Base-by-base conservation (phyloP, 1,140 invertebrate species). In the Drosophila nasuta region DNA sequence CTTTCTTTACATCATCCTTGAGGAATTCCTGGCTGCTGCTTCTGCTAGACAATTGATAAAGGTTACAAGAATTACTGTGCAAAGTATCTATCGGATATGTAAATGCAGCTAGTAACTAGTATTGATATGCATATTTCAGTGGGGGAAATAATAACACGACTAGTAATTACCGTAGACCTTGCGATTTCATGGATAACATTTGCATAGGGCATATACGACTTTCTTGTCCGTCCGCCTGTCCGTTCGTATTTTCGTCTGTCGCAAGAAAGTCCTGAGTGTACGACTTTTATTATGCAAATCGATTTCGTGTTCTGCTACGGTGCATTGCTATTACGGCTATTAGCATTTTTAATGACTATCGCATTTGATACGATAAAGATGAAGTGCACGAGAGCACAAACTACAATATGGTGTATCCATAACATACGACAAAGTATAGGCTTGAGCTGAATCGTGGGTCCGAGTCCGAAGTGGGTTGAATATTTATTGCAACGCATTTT, bases 11-110 rank as follows among this genome's bases (percentile, higher is more conserved):
- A 63, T 92, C 79, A 57, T 77, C 79, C 57, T 91, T 83, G 11
- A 92, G 83, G 46, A 83, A 87, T 62, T 92, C 91, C 48, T 91
- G 91, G 52, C 91, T 92, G 60, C 75, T 78, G 49, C 74, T 90
- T 64, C 91, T 92, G 45, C 1, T 30, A 51, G 5, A 17, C 1
- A 63, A 20, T 11, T 13, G 8, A 33, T 11, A 17, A 38, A 38
- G 8, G 30, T 17, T 43, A 58, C 11, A 41, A 2, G 43, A 49
- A 13, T 28, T 15, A 28, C 10, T 13, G 56, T 28, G 41, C 5
- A 5, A n/a, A 25, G 6, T 51, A 30, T 51, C 4, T 25, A 30
- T 51, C 10, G 25, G 33, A 33, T 33, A 15, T 15, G 15, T 15
- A 54, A 11, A 28, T 11, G 8, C 41, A 38, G 10, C 35, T 38